A percentile compares a stretch with the other conserved stretches of the same genome.
These are phyloP conservation scores for Ochotona curzoniae DNA, from an alignment of 2,113 vertebrate genomes.

Conservation along the genomic window DNA sequence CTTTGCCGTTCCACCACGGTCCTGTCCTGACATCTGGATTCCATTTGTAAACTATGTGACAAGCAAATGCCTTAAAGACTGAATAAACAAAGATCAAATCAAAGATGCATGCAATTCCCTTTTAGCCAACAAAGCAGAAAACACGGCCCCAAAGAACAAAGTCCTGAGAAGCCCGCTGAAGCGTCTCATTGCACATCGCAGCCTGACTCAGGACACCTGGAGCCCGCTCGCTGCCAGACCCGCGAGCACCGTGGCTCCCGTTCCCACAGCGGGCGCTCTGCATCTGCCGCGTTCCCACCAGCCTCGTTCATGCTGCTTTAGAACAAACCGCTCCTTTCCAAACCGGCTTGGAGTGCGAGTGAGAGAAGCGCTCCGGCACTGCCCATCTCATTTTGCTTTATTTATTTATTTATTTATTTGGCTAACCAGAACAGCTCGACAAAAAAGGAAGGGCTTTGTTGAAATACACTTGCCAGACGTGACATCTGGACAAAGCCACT, in stretches of 20 bases:
- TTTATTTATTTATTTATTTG: too few relatives aligned
- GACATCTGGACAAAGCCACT: neutral
- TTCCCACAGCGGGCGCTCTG: slow-evolving; percentile 14
- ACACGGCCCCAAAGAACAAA: slow-evolving; percentile 66
- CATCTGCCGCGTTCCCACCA: neutral
- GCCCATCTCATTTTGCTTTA: neutral
- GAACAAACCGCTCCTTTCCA: neutral
- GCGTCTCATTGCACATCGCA: neutral
- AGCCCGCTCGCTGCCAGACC: slow-evolving; percentile 37
- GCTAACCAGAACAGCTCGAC: neutral
- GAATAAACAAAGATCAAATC: slow-evolving; percentile 15
- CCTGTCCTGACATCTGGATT: neutral
- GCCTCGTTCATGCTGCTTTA: slow-evolving; percentile 54
- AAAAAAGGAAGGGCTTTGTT: neutral
- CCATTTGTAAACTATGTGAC: neutral
- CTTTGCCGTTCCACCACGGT: too few relatives aligned
- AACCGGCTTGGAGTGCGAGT: slow-evolving; percentile 47
- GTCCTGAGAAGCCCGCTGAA: slow-evolving; percentile 36
- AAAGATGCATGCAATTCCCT: slow-evolving; percentile 35
- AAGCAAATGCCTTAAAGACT: neutral
- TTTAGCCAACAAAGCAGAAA: slow-evolving; percentile 62
- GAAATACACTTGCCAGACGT: neutral
- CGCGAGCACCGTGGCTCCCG: neutral
- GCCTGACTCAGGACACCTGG: slow-evolving; percentile 79
- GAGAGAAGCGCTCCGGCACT: neutral